These are phyloP conservation scores for Octodonta nipae DNA, from an alignment of 2,888 invertebrate genomes.

Conservation along the genomic window DNA sequence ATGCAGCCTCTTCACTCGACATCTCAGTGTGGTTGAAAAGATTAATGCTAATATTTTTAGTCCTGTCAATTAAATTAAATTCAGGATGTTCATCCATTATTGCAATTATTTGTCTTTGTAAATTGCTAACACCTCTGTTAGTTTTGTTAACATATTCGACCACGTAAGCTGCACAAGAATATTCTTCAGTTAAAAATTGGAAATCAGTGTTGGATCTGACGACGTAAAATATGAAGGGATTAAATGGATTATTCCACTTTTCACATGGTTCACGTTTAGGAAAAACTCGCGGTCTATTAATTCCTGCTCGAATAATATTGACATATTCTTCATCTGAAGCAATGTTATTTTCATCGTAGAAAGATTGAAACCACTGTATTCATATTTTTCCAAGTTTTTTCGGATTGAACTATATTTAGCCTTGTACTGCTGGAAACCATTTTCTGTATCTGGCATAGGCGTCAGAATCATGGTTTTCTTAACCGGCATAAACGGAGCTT, in stretches of 20 bases:
- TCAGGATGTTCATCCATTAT: conserved; percentile 27
- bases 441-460: background rate
- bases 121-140: conserved; percentile 27
- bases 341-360: conserved; percentile 12
- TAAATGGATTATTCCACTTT: conserved; percentile 32
- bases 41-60: conserved; percentile 15
- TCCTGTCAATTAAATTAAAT: conserved; percentile 17
- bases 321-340: conserved; percentile 18
- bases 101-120: conserved; percentile 25
- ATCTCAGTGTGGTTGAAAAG: conserved; percentile 28
- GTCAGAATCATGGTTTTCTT: background rate
- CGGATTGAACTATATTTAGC: background rate
- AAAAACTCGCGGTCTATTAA: conserved; percentile 26
- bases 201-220: conserved; percentile 30
- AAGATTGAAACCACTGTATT: conserved; percentile 3
- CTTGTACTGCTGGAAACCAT: background rate
- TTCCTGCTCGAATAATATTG: conserved; percentile 15
- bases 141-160: conserved; percentile 33
- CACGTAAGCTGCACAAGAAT: conserved; percentile 32
- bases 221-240: conserved; percentile 27
- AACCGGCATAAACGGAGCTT: background rate
- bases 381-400: background rate
- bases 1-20: conserved; percentile 33
- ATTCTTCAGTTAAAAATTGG: conserved; percentile 31
- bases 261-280: conserved; percentile 24